Conservation (phyloP, 2,797 vertebrate species). For the Enteromius afrohamiltoni region DNA sequence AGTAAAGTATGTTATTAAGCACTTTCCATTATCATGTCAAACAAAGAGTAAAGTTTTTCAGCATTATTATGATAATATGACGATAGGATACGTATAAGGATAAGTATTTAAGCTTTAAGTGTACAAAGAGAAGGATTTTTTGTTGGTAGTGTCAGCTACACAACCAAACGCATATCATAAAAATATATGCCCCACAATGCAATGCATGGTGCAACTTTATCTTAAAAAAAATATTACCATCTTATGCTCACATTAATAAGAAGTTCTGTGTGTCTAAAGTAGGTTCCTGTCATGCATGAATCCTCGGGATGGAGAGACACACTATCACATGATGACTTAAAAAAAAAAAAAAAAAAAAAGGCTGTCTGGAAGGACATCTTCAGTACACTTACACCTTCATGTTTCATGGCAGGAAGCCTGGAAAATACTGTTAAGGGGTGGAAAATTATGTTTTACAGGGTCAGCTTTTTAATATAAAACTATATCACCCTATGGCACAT, state of each 20-base stretch:
- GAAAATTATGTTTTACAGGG: background rate
- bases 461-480: slow-evolving; percentile 7
- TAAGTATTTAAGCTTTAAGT: background rate
- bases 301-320: slow-evolving; percentile 49
- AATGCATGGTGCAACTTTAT: background rate
- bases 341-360: background rate
- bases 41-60: background rate
- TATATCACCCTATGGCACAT: background rate
- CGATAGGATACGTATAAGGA: background rate
- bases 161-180: slow-evolving; percentile 23
- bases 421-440: background rate
- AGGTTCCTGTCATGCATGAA: slow-evolving; percentile 80
- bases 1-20: background rate
- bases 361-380: background rate
- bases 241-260: slow-evolving; percentile 34
- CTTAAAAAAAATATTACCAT: background rate
- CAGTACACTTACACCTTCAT: background rate
- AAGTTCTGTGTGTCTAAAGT: slow-evolving; percentile 74
- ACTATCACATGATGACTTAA: slow-evolving; percentile 10
- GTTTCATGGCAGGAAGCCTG: background rate
- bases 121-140: slow-evolving; percentile 12
- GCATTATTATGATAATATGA: background rate
- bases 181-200: background rate
- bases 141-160: background rate
- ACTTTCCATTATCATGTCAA: background rate